Percentiles rank a stretch among this genome's conserved stretches.
These are phyloP conservation scores for Hippocampus mohnikei DNA, from an alignment of 2,113 vertebrate species.

Conservation along the genomic window DNA sequence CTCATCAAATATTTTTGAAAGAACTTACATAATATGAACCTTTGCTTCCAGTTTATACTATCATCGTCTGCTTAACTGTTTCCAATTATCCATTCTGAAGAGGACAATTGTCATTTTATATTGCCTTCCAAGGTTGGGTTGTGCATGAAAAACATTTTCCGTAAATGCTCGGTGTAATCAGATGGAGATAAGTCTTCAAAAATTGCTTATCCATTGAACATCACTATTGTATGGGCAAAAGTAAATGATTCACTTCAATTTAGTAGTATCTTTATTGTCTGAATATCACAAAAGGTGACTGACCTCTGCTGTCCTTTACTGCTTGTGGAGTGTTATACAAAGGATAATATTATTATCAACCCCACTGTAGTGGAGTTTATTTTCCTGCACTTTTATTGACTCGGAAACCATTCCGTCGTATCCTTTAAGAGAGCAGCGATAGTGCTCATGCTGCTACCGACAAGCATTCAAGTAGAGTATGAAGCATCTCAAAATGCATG, in stretches of 20 bases:
- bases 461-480: not conserved
- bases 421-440: not conserved
- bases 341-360: not conserved
- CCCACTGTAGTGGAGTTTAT: not conserved
- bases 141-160: not conserved
- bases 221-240: not conserved
- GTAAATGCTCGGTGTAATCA: not conserved
- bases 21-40: not conserved
- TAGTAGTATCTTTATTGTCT: not conserved
- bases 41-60: not conserved
- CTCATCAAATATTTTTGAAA: not conserved
- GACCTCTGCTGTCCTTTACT: not conserved
- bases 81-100: not conserved
- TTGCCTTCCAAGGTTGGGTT: not conserved
- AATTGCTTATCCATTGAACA: not conserved
- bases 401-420: not conserved
- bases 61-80: too few species aligned
- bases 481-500: not conserved
- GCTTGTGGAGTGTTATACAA: not conserved
- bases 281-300: not conserved
- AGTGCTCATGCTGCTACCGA: not conserved
- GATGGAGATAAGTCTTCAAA: not conserved
- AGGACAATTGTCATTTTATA: not conserved
- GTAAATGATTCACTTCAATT: not conserved
- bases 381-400: not conserved